These are phyloP conservation scores for Zaprionus capensis DNA, from an alignment of 1,140 invertebrate species.

Conservation along the genomic window DNA sequence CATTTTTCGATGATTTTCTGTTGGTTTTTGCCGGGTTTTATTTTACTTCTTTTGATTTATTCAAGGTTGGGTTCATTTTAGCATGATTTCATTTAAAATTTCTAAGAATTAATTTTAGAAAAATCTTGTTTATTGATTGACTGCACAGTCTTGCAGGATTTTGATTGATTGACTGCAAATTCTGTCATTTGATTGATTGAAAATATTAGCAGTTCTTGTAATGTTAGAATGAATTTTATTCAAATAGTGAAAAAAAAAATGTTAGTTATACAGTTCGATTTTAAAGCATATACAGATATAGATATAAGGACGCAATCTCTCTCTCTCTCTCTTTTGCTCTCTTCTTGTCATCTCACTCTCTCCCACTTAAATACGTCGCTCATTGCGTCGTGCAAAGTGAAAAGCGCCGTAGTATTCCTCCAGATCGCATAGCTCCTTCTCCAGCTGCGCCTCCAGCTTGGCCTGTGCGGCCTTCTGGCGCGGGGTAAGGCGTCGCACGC, in stretches of 20 bases:
- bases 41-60: too few relatives aligned
- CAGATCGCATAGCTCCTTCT: constrained; percentile 61
- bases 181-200: too few relatives aligned
- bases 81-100: too few relatives aligned
- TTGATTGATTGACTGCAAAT: too few relatives aligned
- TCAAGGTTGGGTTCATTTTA: too few relatives aligned
- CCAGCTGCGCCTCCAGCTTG: constrained; percentile 53
- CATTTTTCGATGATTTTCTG: too few relatives aligned
- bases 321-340: not conserved
- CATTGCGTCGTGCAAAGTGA: constrained; percentile 60
- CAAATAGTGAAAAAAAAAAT: constrained; percentile 10
- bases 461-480: constrained; percentile 55
- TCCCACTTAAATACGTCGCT: constrained; percentile 44
- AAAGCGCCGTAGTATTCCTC: constrained; percentile 75
- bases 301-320: constrained; percentile 42
- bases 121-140: too few relatives aligned
- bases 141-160: too few relatives aligned
- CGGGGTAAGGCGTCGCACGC: constrained; percentile 39
- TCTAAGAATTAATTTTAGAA: too few relatives aligned
- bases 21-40: too few relatives aligned
- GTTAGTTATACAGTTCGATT: constrained; percentile 14
- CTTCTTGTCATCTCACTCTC: not conserved
- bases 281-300: constrained; percentile 63
- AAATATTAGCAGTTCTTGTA: not conserved
- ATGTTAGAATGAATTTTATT: constrained; percentile 38